Conservation (phyloP, 2,888 invertebrate species). For the Ectropis crepuscularia region DNA sequence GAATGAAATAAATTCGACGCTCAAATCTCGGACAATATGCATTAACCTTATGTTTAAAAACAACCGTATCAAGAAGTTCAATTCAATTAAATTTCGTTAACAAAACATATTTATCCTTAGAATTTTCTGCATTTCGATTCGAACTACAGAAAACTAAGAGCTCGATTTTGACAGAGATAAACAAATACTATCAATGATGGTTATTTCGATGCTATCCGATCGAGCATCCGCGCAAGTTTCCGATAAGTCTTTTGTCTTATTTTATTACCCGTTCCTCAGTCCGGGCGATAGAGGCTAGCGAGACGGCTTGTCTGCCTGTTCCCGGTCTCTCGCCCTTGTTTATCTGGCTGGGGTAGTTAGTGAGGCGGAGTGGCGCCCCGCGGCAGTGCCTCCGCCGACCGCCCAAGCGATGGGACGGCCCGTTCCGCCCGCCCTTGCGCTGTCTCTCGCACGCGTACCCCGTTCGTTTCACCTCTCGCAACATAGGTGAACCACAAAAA, state of each 20-base stretch:
- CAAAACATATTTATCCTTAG: background rate
- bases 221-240: conserved; percentile 52
- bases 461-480: conserved; percentile 45
- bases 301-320: conserved; percentile 83
- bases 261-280: conserved; percentile 74
- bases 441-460: conserved; percentile 56
- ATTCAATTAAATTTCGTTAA: background rate
- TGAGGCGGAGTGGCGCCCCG: conserved; percentile 64
- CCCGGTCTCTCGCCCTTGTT: conserved; percentile 81
- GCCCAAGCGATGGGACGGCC: conserved; percentile 76
- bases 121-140: conserved; percentile 1
- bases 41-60: background rate
- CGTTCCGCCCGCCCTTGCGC: conserved; percentile 54
- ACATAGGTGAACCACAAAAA: conserved; percentile 69
- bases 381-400: conserved; percentile 72
- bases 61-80: background rate
- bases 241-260: conserved; percentile 77
- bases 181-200: conserved; percentile 28
- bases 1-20: too few relatives aligned
- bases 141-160: conserved; percentile 33
- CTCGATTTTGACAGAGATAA: conserved; percentile 49
- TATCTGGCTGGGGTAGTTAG: conserved; percentile 77
- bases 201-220: conserved; percentile 23
- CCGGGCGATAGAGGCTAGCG: conserved; percentile 73
- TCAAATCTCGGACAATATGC: too few relatives aligned